Conservation (phyloP, 2,797 vertebrate species). For the Molossus molossus region DNA sequence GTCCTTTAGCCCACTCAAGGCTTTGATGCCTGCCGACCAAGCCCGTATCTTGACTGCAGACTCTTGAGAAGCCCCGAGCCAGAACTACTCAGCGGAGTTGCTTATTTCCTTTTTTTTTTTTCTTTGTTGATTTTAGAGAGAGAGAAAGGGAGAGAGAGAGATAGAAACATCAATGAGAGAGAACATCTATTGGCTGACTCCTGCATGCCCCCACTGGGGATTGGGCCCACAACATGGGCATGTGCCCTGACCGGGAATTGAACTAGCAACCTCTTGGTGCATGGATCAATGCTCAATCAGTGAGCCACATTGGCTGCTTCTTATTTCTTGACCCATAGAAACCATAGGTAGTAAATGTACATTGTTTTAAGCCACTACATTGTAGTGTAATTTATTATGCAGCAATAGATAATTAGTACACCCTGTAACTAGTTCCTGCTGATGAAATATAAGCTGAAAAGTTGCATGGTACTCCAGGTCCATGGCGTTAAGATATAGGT, state of each 20-base stretch:
- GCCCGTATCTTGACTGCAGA: neutral
- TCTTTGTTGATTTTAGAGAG: no score
- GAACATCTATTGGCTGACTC: no score
- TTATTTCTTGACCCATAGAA: slow-evolving; percentile 20
- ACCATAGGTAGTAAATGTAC: neutral
- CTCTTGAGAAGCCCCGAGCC: neutral
- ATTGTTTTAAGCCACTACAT: neutral
- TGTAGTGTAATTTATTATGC: neutral
- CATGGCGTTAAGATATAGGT: neutral
- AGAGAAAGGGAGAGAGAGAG: no score
- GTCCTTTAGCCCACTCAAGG: neutral
- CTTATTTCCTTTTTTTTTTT: no score
- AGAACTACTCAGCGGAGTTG: neutral
- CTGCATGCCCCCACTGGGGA: no score
- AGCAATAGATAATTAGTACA: neutral
- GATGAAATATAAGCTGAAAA: neutral
- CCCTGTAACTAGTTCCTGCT: neutral
- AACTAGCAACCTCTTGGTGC: no score
- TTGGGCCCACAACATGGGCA: no score
- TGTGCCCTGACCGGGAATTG: no score
- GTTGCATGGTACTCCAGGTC: neutral
- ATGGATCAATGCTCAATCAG: no score
- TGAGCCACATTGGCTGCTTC: neutral
- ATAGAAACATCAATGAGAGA: no score
- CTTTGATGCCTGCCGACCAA: neutral